Conservation (phyloP, 2,888 invertebrate genomes). For the Drosophila falleni region DNA sequence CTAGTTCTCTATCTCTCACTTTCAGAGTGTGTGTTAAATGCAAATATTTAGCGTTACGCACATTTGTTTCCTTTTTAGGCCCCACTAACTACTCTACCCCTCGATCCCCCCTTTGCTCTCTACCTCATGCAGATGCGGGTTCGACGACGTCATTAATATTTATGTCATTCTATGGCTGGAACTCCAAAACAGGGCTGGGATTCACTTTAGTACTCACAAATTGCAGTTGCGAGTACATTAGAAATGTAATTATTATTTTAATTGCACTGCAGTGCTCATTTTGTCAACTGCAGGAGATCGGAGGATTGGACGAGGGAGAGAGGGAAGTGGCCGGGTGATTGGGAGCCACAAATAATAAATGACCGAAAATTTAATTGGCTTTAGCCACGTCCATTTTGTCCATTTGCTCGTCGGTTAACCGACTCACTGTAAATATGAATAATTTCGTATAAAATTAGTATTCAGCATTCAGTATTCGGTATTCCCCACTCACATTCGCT, state of each 20-base stretch:
- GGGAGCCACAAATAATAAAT: constrained; percentile 72
- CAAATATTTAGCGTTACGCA: constrained; percentile 74
- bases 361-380: constrained; percentile 53
- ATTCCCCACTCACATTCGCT: constrained; percentile 2
- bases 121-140: constrained; percentile 37
- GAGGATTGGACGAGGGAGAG: neutral
- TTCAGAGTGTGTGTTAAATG: constrained; percentile 48
- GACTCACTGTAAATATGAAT: constrained; percentile 71
- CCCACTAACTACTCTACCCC: neutral
- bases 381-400: constrained; percentile 35
- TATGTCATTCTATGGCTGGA: constrained; percentile 55
- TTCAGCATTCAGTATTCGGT: constrained; percentile 12
- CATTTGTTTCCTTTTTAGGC: constrained; percentile 61
- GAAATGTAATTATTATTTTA: constrained; percentile 84
- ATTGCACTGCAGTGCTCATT: constrained; percentile 77
- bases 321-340: neutral
- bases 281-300: constrained; percentile 39
- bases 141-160: constrained; percentile 75
- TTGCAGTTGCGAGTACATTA: constrained; percentile 75
- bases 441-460: constrained; percentile 44
- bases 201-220: constrained; percentile 58
- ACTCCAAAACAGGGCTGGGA: constrained; percentile 9
- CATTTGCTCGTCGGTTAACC: constrained; percentile 71
- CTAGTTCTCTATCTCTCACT: neutral
- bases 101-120: neutral